Base-by-base conservation (phyloP, 2,888 invertebrate genomes). In the Laspeyria flexula region DNA sequence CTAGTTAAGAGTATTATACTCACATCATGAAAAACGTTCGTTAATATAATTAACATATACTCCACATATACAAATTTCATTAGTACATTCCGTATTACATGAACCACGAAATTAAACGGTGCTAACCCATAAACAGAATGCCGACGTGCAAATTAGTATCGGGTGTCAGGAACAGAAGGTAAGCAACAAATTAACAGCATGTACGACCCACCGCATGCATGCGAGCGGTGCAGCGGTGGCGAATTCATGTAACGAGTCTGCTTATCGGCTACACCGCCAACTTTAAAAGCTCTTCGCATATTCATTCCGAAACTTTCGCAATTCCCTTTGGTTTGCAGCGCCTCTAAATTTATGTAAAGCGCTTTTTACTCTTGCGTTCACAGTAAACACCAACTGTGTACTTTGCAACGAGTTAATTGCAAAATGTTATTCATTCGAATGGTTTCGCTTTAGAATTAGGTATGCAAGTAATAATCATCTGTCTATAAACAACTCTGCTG, bases 231-330 rank as follows among this genome's bases (percentile, higher is more conserved):
- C 59, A 40, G 39, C 16, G 34, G 35, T 43, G 30, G 39, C 38
- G 18, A 33, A 18, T 12, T 34, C 42, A 53, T 53, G 46, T 52
- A 52, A 39, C 46, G 37, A 41, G 44, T 49, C 48, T 59, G 66
- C 65, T 74, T 73, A 77, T 76, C 71, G 57, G 57, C 50, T 49
- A 30, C 54, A 25, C 7, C 27, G 47, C 62, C 64, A 41, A 27
- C 44, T 10, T 40, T 43, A 79, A 83, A 86, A 81, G 75, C 79
- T 77, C 76, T 74, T 79, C 78, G 77, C 77, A 77, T 82, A 85
- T 86, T 86, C 80, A 83, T 86, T 83, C 50, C 51, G 59, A 79
- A 87, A 88, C 76, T 86, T 88, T 83, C 68, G 76, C 80, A 84
- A 86, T 83, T 80, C 79, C 77, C 76, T 81, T 81, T 77, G 77